These are phyloP conservation scores for Bursaphelenchus okinawaensis DNA, from an alignment of 2,888 invertebrate species.

Conservation along the genomic window DNA sequence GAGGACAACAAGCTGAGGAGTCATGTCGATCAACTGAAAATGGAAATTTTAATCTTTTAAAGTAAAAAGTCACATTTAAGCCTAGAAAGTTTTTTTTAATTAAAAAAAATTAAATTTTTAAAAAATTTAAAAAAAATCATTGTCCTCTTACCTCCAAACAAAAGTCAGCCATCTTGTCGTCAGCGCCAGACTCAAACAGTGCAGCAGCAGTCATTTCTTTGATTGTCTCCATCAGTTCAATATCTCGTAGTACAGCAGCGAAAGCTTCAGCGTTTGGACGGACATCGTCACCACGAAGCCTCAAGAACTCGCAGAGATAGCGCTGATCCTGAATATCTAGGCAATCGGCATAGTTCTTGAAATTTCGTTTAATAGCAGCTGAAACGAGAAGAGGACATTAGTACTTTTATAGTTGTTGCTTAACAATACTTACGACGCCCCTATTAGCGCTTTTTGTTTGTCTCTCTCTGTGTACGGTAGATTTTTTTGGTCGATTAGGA, in stretches of 20 bases:
- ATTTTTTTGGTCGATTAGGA: too few relatives aligned
- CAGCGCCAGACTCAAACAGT: neutral
- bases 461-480: too few relatives aligned
- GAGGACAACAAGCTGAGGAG: neutral
- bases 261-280: neutral
- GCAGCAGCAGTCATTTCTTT: neutral
- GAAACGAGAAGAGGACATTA: neutral
- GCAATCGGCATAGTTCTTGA: neutral
- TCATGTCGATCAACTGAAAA: neutral
- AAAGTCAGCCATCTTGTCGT: neutral
- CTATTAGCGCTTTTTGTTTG: neutral
- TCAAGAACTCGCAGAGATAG: neutral
- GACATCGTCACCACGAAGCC: neutral
- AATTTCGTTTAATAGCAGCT: neutral
- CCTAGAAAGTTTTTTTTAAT: neutral
- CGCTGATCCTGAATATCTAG: neutral
- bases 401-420: neutral
- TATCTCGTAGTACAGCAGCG: neutral
- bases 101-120: neutral
- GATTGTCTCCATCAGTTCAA: neutral
- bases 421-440: neutral
- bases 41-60: neutral
- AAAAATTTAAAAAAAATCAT: neutral
- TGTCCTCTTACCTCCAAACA: neutral
- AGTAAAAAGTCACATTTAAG: neutral